A percentile compares a stretch with the other conserved stretches of the same genome.
These are phyloP conservation scores for Hemiscyllium ocellatum DNA, from an alignment of 2,113 vertebrate species.

Conservation along the genomic window DNA sequence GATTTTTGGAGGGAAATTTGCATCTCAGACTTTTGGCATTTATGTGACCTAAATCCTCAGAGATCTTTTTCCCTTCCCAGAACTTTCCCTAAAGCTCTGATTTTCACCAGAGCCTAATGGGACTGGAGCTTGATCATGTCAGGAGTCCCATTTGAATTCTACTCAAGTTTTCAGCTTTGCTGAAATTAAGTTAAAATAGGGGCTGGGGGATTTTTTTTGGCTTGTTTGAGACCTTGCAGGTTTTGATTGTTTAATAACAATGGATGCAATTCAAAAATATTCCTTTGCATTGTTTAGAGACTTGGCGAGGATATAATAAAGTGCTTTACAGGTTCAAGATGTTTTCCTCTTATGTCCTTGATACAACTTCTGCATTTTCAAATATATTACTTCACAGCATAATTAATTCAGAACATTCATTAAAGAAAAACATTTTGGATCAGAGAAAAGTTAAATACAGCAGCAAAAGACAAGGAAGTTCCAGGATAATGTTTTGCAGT, in stretches of 20 bases:
- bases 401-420: neutral
- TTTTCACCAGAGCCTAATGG: neutral
- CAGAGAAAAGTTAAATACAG: neutral
- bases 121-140: neutral
- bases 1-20: too few species aligned
- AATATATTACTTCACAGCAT: neutral
- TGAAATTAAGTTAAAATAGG: neutral
- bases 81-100: neutral
- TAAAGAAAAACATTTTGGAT: neutral
- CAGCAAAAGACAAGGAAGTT: neutral
- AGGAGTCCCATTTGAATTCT: neutral
- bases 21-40: too few species aligned
- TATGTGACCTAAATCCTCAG: too few species aligned
- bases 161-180: neutral
- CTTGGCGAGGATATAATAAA: neutral
- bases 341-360: neutral
- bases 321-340: neutral
- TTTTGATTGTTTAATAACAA: neutral
- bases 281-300: neutral
- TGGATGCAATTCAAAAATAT: neutral
- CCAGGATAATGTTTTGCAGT: neutral
- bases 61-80: too few species aligned
- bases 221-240: neutral
- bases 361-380: neutral
- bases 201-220: neutral